Evolutionary conservation across 2,888 invertebrate species (phyloP).

Genomic region (Philaethria dido): DNA sequence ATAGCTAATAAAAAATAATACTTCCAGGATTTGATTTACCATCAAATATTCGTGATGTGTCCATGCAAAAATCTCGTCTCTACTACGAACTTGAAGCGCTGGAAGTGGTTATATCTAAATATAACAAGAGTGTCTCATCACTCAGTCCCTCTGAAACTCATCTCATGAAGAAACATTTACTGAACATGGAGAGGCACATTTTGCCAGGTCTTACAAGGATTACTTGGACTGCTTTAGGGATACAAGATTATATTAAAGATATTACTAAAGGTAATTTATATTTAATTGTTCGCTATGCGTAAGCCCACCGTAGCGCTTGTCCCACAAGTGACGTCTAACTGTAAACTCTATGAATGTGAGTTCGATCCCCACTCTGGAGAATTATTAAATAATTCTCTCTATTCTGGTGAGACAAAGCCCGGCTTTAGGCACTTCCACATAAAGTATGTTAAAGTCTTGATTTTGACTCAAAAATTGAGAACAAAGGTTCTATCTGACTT

Average conservation of each 20-base stretch:
- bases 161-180: slow-evolving; percentile 87
- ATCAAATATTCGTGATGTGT: slow-evolving; percentile 75
- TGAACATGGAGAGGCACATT: slow-evolving; percentile 89
- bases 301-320: no score
- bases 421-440: no score
- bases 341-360: no score
- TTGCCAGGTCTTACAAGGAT: slow-evolving; percentile 92
- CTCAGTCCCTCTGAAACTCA: slow-evolving; percentile 89
- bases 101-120: slow-evolving; percentile 83
- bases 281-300: no score
- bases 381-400: no score
- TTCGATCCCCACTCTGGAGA: no score
- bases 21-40: slow-evolving; percentile 73
- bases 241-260: slow-evolving; percentile 86
- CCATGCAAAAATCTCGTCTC: slow-evolving; percentile 86
- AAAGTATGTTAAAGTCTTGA: no score
- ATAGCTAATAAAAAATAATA: no score
- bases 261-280: slow-evolving; percentile 76
- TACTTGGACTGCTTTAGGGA: slow-evolving; percentile 94
- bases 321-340: no score
- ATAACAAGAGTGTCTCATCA: slow-evolving; percentile 86
- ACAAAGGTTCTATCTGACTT: no score
- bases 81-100: slow-evolving; percentile 87
- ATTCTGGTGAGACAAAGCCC: no score
- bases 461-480: no score